phyloP scores from a whole-genome alignment of 1,140 invertebrate species.

The Rhagoletis zephyria region DNA sequence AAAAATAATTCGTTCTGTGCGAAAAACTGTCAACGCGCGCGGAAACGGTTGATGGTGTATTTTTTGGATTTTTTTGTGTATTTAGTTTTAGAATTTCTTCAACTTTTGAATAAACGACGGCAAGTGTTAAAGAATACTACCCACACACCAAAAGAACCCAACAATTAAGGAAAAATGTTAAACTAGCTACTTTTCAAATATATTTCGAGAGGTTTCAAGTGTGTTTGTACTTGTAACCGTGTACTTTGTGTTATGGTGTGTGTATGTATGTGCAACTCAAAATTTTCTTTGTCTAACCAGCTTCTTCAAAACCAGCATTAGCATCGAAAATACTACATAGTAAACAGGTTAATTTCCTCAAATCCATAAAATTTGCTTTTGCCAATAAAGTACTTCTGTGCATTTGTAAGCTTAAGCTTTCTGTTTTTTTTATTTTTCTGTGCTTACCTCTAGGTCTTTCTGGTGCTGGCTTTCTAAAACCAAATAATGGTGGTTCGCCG shows the following conservation, averaged over 20 bases:
- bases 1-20: background rate
- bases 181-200: background rate
- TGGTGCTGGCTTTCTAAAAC: slow-evolving; percentile 89
- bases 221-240: background rate
- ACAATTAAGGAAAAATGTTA: background rate
- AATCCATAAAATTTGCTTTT: slow-evolving; percentile 13
- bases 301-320: background rate
- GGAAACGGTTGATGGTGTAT: slow-evolving; percentile 17
- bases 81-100: background rate
- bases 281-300: background rate
- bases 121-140: background rate
- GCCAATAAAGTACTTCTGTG: background rate
- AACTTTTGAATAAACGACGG: background rate
- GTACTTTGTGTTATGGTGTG: background rate
- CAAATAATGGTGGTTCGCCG: slow-evolving; percentile 91
- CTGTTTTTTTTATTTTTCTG: background rate
- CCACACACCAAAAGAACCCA: slow-evolving; percentile 36
- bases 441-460: slow-evolving; percentile 86
- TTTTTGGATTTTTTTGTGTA: background rate
- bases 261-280: background rate
- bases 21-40: background rate
- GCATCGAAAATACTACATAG: background rate
- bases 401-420: background rate
- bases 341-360: background rate
- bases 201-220: background rate